These are phyloP conservation scores for Crematogaster levior DNA, from an alignment of 2,888 invertebrate genomes.

Conservation along the genomic window DNA sequence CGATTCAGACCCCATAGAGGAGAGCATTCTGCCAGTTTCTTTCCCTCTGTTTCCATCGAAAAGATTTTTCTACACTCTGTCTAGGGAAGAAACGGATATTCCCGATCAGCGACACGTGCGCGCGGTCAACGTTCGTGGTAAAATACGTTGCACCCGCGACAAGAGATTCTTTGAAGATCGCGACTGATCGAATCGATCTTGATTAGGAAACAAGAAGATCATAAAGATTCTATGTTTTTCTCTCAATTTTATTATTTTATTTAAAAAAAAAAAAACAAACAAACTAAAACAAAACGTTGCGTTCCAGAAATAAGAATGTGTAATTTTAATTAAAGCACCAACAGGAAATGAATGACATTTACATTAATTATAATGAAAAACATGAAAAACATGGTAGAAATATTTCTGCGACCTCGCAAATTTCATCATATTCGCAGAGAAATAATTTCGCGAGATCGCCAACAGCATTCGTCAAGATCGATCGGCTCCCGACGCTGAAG, in stretches of 20 bases:
- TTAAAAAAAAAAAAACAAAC: not conserved
- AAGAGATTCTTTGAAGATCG: slow-evolving; percentile 58
- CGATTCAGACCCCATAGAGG: slow-evolving; percentile 67
- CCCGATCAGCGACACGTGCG: slow-evolving; percentile 72
- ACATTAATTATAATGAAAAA: no score
- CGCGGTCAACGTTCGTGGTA: slow-evolving; percentile 65
- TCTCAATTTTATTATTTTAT: not conserved
- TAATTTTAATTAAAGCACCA: not conserved
- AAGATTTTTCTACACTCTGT: slow-evolving; percentile 66
- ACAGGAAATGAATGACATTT: not conserved
- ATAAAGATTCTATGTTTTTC: not conserved
- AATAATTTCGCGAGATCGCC: slow-evolving; percentile 34
- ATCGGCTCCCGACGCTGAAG: slow-evolving; percentile 34
- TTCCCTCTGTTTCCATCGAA: slow-evolving; percentile 71
- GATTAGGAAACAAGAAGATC: slow-evolving; percentile 29
- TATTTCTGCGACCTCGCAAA: no score
- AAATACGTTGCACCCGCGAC: slow-evolving; percentile 60
- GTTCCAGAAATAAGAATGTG: not conserved
- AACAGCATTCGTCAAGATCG: slow-evolving; percentile 12
- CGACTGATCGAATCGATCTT: not conserved
- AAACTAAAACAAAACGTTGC: not conserved
- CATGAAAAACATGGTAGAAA: not conserved
- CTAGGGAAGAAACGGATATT: slow-evolving; percentile 65
- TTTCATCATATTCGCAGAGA: not conserved
- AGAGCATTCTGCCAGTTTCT: slow-evolving; percentile 69